phyloP scores from a whole-genome alignment of 2,888 invertebrate genomes.

The Catonia carolina region DNA sequence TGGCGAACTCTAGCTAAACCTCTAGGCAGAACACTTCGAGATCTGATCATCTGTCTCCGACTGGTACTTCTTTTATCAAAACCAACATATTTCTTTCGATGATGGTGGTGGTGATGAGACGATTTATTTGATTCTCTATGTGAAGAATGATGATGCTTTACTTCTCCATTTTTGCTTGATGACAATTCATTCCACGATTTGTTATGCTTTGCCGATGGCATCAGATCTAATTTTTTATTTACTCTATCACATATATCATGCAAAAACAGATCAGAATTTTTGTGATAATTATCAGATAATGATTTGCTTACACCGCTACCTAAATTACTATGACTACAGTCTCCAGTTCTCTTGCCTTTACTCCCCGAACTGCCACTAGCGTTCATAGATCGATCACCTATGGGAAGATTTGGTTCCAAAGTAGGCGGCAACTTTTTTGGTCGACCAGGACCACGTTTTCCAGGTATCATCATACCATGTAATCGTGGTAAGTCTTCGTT shows the following conservation, averaged over 20 bases:
- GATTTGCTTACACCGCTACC: slow-evolving; percentile 8
- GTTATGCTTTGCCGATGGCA: too few relatives aligned
- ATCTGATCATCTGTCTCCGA: slow-evolving; percentile 22
- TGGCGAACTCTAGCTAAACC: slow-evolving; percentile 33
- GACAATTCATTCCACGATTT: too few relatives aligned
- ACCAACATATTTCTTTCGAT: slow-evolving; percentile 6
- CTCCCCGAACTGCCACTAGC: background rate
- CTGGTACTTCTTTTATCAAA: slow-evolving; percentile 28
- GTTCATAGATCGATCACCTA: background rate
- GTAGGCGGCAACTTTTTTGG: slow-evolving; percentile 38
- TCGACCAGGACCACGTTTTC: slow-evolving; percentile 38
- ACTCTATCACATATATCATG: too few relatives aligned
- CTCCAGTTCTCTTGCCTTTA: slow-evolving; percentile 16
- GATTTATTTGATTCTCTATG: too few relatives aligned
- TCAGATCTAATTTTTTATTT: background rate
- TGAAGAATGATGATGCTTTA: background rate
- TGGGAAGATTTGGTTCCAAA: slow-evolving; percentile 35
- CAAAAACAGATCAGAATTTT: background rate
- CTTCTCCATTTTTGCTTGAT: background rate
- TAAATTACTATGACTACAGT: slow-evolving; percentile 1
- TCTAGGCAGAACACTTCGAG: background rate
- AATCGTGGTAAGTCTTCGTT: slow-evolving; percentile 27
- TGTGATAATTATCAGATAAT: background rate
- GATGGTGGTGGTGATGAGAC: background rate
- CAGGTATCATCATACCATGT: slow-evolving; percentile 28